Evolutionary conservation across 2,113 vertebrate species (phyloP).

Genomic region (Ictalurus punctatus): DNA sequence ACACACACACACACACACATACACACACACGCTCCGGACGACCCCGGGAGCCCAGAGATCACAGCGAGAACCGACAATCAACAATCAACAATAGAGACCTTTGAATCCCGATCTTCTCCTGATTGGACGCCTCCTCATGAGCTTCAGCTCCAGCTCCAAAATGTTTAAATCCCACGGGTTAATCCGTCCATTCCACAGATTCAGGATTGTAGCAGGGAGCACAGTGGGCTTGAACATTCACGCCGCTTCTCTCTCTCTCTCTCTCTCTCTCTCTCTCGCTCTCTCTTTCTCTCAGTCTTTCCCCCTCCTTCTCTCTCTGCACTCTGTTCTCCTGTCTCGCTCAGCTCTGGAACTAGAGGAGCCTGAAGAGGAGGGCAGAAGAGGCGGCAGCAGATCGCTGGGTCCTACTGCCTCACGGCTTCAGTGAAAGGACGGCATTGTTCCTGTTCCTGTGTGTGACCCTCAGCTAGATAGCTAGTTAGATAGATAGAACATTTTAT

Average conservation of each 20-base stretch:
- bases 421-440: conserved; percentile 57
- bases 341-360: conserved; percentile 67
- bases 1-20: conserved; percentile 4
- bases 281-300: conserved; percentile 26
- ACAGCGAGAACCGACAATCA: conserved; percentile 63
- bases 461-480: not conserved
- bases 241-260: conserved; percentile 55
- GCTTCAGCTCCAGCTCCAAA: conserved; percentile 59
- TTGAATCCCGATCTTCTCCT: conserved; percentile 66
- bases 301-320: conserved; percentile 52
- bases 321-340: conserved; percentile 60
- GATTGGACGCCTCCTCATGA: conserved; percentile 67
- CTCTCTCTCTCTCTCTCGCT: conserved; percentile 18
- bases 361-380: conserved; percentile 54
- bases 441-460: conserved; percentile 47
- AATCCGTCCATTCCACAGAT: conserved; percentile 64
- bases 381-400: conserved; percentile 56
- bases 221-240: conserved; percentile 66
- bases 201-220: conserved; percentile 59
- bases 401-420: conserved; percentile 71
- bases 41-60: conserved; percentile 51
- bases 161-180: conserved; percentile 66
- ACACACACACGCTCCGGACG: conserved; percentile 41
- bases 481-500: too few species aligned
- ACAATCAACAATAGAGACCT: conserved; percentile 68